Base-by-base conservation (phyloP, 1,140 invertebrate genomes). In the Aphis gossypii region DNA sequence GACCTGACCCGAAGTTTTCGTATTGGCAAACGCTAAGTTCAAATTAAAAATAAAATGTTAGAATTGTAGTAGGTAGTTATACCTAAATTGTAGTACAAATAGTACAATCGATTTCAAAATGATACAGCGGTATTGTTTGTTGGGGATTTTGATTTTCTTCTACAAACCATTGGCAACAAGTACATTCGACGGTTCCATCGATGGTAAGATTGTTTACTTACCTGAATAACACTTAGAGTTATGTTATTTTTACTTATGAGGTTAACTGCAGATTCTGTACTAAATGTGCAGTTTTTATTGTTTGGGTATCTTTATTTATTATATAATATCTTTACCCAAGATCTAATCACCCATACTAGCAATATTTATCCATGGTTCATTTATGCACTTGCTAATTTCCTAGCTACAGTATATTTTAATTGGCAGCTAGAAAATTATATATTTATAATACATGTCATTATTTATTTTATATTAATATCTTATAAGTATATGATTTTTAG, bases 101-200 rank as follows among this genome's bases (percentile, higher is more conserved):
- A 38, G 35, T 21, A 76, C 11, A n/a, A 87, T 51, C 86, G n/a
- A 83, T 38, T 82, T 83, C 68, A 83, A 92, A 83, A 92, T 92
- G 90, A 82, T 92, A 25, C 76, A 30, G 68, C 44, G 68, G 68
- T 83, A 51, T 82, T 92, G 44, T 83, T 92, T 92, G 60, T 83
- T 92, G 90, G 60, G 76, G 35, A 83, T 83, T 46, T 92, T 92
- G 38, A 92, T 92, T 51, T 82, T 92, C 68, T 83, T 92, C 68
- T 38, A 54, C 68, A 48, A 44, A 35, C 44, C 44, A 76, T 91
- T 14, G 46, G 38, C 68, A 35, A 46, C 14, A n/a, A 76, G 44
- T 68, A 91, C 56, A 91, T n/a, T 18, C 7, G 68, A 48, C 44
- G 68, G 46, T 76, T n/a, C 68, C 41, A n/a, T n/a, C 20, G 46